phyloP scores from a whole-genome alignment of 2,888 invertebrate genomes.

The Melolontha melolontha region DNA sequence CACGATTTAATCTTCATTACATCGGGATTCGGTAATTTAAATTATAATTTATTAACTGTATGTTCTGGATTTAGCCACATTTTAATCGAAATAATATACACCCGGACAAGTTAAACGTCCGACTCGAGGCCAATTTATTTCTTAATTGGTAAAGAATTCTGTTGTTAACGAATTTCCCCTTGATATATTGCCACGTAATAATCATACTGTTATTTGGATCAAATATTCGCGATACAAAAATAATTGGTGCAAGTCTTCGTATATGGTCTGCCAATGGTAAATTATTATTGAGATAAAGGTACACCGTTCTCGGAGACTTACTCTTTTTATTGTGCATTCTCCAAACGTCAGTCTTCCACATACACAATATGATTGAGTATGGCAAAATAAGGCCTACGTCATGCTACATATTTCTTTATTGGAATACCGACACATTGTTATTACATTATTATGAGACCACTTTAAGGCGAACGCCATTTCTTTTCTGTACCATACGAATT shows the following conservation, averaged over 20 bases:
- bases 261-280: conserved; percentile 25
- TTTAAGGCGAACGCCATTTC: too few relatives aligned
- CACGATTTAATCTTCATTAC: conserved; percentile 30
- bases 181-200: conserved; percentile 48
- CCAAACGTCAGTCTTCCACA: too few relatives aligned
- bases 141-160: conserved; percentile 47
- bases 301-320: too few relatives aligned
- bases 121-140: conserved; percentile 46
- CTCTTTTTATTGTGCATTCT: too few relatives aligned
- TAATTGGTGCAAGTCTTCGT: conserved; percentile 38
- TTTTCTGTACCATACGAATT: too few relatives aligned
- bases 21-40: conserved; percentile 19
- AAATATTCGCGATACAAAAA: conserved; percentile 38
- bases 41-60: conserved; percentile 30
- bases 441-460: too few relatives aligned
- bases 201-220: conserved; percentile 43
- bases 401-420: too few relatives aligned
- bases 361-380: too few relatives aligned
- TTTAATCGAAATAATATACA: conserved; percentile 32
- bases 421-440: too few relatives aligned
- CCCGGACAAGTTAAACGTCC: conserved; percentile 8
- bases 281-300: too few relatives aligned
- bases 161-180: conserved; percentile 45
- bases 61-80: conserved; percentile 26
- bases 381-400: too few relatives aligned